Percentiles rank a stretch among this genome's conserved stretches.
Conservation (phyloP, 2,797 vertebrate genomes). For the Thaleichthys pacificus region DNA sequence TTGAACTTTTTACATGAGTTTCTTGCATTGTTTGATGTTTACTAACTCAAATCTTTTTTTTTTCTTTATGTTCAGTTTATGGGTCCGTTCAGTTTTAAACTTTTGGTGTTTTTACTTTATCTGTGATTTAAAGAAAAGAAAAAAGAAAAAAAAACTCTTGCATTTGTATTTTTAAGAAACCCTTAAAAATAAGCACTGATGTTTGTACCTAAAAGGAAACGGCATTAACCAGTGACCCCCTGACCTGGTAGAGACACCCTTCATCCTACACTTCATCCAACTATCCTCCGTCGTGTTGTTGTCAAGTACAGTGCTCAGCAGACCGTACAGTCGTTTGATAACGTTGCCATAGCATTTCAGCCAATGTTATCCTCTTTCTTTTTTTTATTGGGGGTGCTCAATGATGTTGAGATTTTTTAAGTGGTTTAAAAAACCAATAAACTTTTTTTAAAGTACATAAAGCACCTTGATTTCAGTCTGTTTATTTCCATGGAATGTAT, state of each 20-base stretch:
- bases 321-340: conserved; percentile 84
- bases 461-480: conserved; percentile 48
- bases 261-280: conserved; percentile 71
- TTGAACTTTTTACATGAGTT: conserved; percentile 78
- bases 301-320: conserved; percentile 80
- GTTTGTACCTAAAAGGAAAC: conserved; percentile 80
- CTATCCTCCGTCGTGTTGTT: conserved; percentile 70
- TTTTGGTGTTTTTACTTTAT: conserved; percentile 80
- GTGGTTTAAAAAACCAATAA: conserved; percentile 94
- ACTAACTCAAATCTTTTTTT: conserved; percentile 80
- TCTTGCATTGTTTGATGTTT: conserved; percentile 79
- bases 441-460: conserved; percentile 79
- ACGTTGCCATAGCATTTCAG: conserved; percentile 86
- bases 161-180: conserved; percentile 72
- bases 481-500: conserved; percentile 14
- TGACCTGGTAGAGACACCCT: conserved; percentile 69
- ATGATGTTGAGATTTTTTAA: conserved; percentile 85
- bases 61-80: conserved; percentile 75
- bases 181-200: conserved; percentile 83
- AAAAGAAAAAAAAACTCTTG: conserved; percentile 72
- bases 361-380: conserved; percentile 70
- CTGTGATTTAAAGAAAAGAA: conserved; percentile 63
- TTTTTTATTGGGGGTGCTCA: conserved; percentile 94
- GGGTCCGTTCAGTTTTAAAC: conserved; percentile 55
- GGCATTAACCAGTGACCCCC: conserved; percentile 69